Conservation (phyloP, 1,140 invertebrate genomes). For the Chironomus striatipennis region DNA sequence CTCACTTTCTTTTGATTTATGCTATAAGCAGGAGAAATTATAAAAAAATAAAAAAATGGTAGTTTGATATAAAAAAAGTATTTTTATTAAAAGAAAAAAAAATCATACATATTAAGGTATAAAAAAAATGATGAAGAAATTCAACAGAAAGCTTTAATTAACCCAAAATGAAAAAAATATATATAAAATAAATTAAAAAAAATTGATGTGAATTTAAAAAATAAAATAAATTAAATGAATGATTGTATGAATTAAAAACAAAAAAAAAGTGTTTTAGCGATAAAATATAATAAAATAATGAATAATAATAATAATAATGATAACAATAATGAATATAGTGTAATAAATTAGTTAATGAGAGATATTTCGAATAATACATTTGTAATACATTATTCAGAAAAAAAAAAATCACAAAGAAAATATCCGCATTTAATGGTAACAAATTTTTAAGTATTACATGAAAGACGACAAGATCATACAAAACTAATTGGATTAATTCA, state of each 20-base stretch:
- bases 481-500: too few species aligned
- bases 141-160: constrained; percentile 19
- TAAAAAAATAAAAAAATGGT: not conserved
- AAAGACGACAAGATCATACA: too few species aligned
- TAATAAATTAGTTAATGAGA: too few species aligned
- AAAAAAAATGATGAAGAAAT: not conserved
- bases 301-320: not conserved
- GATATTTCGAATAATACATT: too few species aligned
- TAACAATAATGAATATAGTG: too few species aligned
- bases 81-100: constrained; percentile 15
- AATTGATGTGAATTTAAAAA: constrained; percentile 19
- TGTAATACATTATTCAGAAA: too few species aligned
- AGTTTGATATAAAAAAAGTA: constrained; percentile 9
- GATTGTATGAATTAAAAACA: not conserved
- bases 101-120: too few species aligned
- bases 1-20: not conserved
- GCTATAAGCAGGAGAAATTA: constrained; percentile 10
- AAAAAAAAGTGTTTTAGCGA: constrained; percentile 1
- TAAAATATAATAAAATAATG: not conserved
- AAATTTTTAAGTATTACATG: too few species aligned
- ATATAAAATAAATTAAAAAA: not conserved
- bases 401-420: too few species aligned
- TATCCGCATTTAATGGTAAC: too few species aligned
- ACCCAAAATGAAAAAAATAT: not conserved
- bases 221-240: not conserved